Percentiles rank a stretch among this genome's conserved stretches.
phyloP scores from a whole-genome alignment of 2,113 vertebrate genomes.

The Dinomys branickii region DNA sequence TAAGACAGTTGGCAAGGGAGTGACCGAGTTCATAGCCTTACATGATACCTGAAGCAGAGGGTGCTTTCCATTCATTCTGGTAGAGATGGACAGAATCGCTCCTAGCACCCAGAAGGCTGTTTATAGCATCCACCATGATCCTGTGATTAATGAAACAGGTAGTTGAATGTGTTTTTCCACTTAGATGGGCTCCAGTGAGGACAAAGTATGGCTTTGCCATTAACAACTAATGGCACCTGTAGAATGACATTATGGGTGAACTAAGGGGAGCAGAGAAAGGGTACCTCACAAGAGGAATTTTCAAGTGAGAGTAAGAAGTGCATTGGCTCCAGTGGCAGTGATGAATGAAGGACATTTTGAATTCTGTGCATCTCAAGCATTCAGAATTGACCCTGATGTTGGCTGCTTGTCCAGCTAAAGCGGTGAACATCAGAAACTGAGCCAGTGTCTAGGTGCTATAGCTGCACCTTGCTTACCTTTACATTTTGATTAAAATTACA shows the following conservation, averaged over 20 bases:
- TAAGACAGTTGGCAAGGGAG: too few species aligned
- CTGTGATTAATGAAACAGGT: neutral
- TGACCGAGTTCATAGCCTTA: neutral
- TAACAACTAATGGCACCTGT: neutral
- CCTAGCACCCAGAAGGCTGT: neutral
- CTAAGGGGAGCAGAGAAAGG: neutral
- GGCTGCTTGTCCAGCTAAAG: neutral
- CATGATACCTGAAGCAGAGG: neutral
- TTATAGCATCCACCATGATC: neutral
- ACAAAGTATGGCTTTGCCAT: neutral
- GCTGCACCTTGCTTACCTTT: neutral
- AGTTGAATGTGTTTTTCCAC: neutral
- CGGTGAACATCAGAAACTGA: neutral
- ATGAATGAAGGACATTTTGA: neutral
- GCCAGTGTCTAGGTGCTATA: fast-evolving
- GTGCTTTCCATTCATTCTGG: neutral
- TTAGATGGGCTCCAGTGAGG: fast-evolving
- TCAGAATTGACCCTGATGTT: neutral
- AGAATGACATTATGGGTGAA: neutral
- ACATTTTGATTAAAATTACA: neutral
- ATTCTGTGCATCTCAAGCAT: neutral
- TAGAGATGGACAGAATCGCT: neutral
- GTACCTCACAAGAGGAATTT: neutral
- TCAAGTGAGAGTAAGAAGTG: neutral
- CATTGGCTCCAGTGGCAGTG: neutral